Evolutionary conservation across 1,140 invertebrate genomes (phyloP).

Genomic region (Phortica variegata): DNA sequence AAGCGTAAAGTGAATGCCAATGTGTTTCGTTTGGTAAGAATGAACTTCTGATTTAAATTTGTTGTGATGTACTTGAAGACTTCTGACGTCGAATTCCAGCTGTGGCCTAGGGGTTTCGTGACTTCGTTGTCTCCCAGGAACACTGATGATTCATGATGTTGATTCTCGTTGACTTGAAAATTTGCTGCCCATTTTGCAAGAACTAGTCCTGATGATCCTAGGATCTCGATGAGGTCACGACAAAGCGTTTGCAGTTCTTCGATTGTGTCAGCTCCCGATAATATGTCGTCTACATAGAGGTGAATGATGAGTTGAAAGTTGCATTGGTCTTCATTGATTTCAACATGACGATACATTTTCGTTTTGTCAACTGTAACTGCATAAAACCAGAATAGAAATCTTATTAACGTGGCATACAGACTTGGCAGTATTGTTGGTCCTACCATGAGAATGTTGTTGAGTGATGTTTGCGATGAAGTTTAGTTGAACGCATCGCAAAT

Average conservation of each 20-base stretch:
- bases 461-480: conserved; percentile 15
- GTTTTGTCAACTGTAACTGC: conserved; percentile 24
- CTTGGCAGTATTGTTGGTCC: conserved; percentile 8
- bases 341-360: conserved; percentile 52
- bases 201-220: neutral
- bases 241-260: conserved; percentile 1
- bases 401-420: conserved; percentile 5
- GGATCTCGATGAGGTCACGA: conserved; percentile 4
- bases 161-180: neutral
- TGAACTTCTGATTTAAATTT: conserved; percentile 15
- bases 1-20: no score
- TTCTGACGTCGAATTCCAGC: conserved; percentile 33
- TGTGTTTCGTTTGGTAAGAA: no score
- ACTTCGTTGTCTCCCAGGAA: neutral
- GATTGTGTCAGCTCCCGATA: conserved; percentile 38
- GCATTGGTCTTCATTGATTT: no score
- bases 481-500: conserved; percentile 37
- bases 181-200: conserved; percentile 8
- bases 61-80: conserved; percentile 28
- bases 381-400: conserved; percentile 37
- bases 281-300: no score
- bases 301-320: no score
- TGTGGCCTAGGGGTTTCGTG: conserved; percentile 19
- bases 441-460: conserved; percentile 17
- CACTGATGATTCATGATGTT: neutral